Evolutionary conservation across 1,140 invertebrate species (phyloP).

Genomic region (Aphelinus atriplicis): DNA sequence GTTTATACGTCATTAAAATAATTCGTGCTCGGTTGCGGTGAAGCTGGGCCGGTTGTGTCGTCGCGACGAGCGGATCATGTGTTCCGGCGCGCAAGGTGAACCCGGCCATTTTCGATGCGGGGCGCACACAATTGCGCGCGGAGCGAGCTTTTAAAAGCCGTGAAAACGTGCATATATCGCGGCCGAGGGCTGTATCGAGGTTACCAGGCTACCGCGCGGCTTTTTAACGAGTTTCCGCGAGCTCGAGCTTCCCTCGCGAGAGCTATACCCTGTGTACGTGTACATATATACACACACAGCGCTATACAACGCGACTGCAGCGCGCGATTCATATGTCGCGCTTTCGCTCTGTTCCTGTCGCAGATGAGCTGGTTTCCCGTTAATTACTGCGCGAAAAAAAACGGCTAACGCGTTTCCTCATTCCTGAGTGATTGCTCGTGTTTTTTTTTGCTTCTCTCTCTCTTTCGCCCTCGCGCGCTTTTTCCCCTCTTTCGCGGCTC

Average conservation of each 20-base stretch:
- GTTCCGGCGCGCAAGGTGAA: no score
- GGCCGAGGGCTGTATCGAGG: conserved; percentile 15
- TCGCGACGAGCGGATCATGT: no score
- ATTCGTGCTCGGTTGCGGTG: no score
- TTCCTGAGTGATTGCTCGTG: conserved; percentile 18
- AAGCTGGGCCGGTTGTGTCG: no score
- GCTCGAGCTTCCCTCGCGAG: background rate
- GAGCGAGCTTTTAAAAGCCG: no score
- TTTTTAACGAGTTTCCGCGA: conserved; percentile 36
- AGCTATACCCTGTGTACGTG: background rate
- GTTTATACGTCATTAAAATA: no score
- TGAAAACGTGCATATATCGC: no score
- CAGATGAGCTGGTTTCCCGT: conserved; percentile 14
- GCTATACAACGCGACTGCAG: no score
- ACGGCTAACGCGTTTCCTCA: conserved; percentile 10
- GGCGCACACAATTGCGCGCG: background rate
- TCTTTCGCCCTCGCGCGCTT: background rate
- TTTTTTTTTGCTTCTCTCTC: conserved; percentile 10
- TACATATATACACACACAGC: background rate
- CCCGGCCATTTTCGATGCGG: background rate
- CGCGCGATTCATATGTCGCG: background rate
- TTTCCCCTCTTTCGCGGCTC: background rate
- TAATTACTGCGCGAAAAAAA: conserved; percentile 24
- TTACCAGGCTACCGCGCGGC: conserved; percentile 27
- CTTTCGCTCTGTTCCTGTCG: conserved; percentile 1